Conservation (phyloP, 2,888 invertebrate genomes). For the Euspilapteryx auroguttella region DNA sequence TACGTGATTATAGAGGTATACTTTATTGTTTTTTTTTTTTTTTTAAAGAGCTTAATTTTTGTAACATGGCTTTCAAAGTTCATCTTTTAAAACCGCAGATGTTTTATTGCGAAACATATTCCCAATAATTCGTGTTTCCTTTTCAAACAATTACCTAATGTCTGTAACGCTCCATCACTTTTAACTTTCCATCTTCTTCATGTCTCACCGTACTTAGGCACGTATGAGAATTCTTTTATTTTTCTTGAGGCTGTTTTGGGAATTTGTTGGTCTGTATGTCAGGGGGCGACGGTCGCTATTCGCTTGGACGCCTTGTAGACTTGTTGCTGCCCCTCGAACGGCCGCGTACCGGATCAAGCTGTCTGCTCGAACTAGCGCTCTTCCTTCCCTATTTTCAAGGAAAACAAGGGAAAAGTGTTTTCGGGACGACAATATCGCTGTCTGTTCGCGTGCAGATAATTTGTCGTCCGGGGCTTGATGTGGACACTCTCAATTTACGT, state of each 20-base stretch:
- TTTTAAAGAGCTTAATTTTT: too few species aligned
- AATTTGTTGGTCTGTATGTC: too few species aligned
- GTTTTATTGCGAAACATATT: background rate
- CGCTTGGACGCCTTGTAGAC: too few species aligned
- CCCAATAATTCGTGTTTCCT: constrained; percentile 12
- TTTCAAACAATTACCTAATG: constrained; percentile 24
- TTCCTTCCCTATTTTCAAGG: constrained; percentile 35
- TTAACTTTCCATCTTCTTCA: constrained; percentile 28
- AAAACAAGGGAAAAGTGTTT: constrained; percentile 46
- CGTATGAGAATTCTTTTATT: constrained; percentile 29
- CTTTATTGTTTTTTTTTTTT: too few species aligned
- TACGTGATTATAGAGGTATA: too few species aligned
- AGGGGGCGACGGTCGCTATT: too few species aligned
- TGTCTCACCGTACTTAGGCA: constrained; percentile 20
- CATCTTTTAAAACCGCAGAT: too few species aligned
- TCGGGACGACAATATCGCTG: constrained; percentile 37
- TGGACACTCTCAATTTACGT: constrained; percentile 9
- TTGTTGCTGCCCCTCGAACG: constrained; percentile 45
- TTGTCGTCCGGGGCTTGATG: constrained; percentile 31
- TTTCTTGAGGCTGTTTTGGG: constrained; percentile 11
- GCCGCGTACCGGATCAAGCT: constrained; percentile 42
- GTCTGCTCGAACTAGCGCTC: constrained; percentile 41
- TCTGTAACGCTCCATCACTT: constrained; percentile 33
- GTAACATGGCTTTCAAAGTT: too few species aligned
- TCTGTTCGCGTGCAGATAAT: constrained; percentile 40